These are phyloP conservation scores for Mastigias papua DNA, from an alignment of 30 jellyfish, hydroid and myxozoan species.

Conservation along the genomic window DNA sequence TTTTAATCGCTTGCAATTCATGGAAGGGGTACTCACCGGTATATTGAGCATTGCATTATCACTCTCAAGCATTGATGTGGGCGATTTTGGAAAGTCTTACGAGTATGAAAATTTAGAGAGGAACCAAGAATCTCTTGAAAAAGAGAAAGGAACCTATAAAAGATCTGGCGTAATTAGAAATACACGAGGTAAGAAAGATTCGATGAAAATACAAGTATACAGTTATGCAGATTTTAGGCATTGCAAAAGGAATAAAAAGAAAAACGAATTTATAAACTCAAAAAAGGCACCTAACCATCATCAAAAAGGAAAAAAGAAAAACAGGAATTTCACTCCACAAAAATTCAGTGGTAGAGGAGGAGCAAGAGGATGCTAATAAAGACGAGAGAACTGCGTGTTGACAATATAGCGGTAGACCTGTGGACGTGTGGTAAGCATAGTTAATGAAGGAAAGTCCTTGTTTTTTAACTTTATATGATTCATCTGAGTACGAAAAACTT, in stretches of 20 bases:
- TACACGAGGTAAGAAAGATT: background rate
- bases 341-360: conserved; percentile 75
- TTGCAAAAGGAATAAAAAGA: background rate
- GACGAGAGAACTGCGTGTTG: too few relatives aligned
- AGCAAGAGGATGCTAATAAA: conserved; percentile 43
- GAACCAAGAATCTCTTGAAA: background rate
- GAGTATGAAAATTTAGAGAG: background rate
- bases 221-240: background rate
- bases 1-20: conserved; percentile 26
- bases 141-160: background rate
- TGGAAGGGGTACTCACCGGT: conserved; percentile 32
- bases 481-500: too few relatives aligned
- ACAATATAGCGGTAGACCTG: too few relatives aligned
- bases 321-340: conserved; percentile 66
- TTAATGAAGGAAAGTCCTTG: too few relatives aligned
- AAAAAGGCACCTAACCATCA: conserved; percentile 2
- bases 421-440: too few relatives aligned
- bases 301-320: conserved; percentile 25
- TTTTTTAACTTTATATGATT: too few relatives aligned
- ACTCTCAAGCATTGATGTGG: conserved; percentile 15
- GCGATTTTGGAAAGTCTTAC: background rate
- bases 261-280: background rate
- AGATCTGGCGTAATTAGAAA: background rate
- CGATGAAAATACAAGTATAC: background rate
- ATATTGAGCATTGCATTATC: conserved; percentile 40